These are phyloP conservation scores for Calyptommatus sinebrachiatus DNA, from an alignment of 2,113 vertebrate genomes.

Conservation along the genomic window DNA sequence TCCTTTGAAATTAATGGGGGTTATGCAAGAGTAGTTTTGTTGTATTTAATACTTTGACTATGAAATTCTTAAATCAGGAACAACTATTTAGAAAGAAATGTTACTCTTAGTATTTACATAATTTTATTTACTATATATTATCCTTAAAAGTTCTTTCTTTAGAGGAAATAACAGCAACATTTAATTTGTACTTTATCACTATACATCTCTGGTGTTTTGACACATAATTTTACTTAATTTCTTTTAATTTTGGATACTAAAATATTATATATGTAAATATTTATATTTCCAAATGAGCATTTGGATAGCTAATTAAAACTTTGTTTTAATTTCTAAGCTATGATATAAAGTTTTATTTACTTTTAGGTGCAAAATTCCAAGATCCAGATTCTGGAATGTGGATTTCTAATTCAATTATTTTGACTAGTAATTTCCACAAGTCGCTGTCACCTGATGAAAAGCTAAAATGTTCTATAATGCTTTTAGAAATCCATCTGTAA, in stretches of 20 bases:
- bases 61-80: constrained; percentile 59
- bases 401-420: constrained; percentile 27
- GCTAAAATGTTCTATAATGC: background rate
- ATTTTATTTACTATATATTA: constrained; percentile 48
- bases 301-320: no score
- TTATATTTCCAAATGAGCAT: no score
- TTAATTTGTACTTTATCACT: no score
- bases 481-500: constrained; percentile 3
- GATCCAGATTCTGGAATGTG: constrained; percentile 43
- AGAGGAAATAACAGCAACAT: constrained; percentile 47
- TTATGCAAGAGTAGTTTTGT: background rate
- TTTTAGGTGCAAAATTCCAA: constrained; percentile 56
- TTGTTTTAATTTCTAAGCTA: background rate
- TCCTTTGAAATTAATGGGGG: background rate
- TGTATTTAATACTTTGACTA: background rate
- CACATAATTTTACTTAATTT: no score
- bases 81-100: constrained; percentile 50
- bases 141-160: constrained; percentile 52
- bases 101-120: constrained; percentile 42
- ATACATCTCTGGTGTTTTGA: no score
- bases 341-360: constrained; percentile 41
- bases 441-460: background rate
- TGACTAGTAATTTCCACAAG: constrained; percentile 14
- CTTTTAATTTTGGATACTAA: no score
- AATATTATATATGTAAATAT: no score